phyloP scores from a whole-genome alignment of 1,140 invertebrate species.

The Psilanteris sp. region DNA sequence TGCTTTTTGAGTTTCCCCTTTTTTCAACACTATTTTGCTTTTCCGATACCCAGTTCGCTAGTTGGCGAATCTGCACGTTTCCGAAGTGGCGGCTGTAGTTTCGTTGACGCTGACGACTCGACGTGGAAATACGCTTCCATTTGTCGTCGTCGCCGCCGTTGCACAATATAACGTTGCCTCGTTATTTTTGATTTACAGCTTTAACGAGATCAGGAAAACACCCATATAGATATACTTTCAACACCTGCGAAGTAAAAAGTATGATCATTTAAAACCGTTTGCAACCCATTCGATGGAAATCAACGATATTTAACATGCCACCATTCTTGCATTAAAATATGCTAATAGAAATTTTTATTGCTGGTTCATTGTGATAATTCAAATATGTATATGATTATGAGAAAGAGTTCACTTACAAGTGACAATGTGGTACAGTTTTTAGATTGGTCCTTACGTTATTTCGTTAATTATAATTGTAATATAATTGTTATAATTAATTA shows the following conservation, averaged over 20 bases:
- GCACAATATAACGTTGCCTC: constrained; percentile 57
- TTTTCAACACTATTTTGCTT: constrained; percentile 44
- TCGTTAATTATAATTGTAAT: no score
- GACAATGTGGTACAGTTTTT: no score
- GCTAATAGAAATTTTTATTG: constrained; percentile 23
- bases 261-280: constrained; percentile 41
- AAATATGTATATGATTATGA: constrained; percentile 8
- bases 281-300: constrained; percentile 42
- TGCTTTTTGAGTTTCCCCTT: constrained; percentile 1
- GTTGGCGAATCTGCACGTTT: constrained; percentile 43
- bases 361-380: constrained; percentile 9
- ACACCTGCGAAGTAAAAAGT: constrained; percentile 11
- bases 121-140: constrained; percentile 38
- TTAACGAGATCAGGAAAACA: constrained; percentile 67
- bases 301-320: constrained; percentile 39
- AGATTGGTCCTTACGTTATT: no score
- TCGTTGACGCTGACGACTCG: constrained; percentile 37
- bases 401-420: no score
- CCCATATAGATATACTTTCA: constrained; percentile 45
- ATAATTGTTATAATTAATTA: no score
- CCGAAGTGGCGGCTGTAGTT: constrained; percentile 5
- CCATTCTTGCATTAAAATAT: constrained; percentile 20
- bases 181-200: constrained; percentile 73
- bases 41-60: constrained; percentile 30
- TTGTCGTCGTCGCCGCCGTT: constrained; percentile 37